Conservation (phyloP, 2,797 vertebrate species). For the Betta splendens region DNA sequence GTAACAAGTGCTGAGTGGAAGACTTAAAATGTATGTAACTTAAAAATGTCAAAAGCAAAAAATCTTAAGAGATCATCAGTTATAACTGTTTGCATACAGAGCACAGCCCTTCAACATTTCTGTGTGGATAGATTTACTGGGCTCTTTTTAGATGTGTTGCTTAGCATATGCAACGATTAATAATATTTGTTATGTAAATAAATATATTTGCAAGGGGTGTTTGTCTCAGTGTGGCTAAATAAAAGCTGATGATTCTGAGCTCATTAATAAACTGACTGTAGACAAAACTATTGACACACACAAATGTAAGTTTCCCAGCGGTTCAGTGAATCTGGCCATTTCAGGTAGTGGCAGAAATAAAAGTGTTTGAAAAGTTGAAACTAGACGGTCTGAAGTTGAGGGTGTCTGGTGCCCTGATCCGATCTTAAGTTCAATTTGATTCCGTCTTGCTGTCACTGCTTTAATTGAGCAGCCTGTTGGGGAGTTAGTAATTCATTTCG, state of each 20-base stretch:
- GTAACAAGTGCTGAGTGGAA: neutral
- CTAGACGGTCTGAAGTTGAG: constrained; percentile 49
- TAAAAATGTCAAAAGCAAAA: no score
- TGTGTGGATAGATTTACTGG: neutral
- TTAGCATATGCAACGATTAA: neutral
- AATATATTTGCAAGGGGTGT: neutral
- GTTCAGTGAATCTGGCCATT: neutral
- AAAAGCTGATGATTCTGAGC: constrained; percentile 1
- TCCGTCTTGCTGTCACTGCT: constrained; percentile 63
- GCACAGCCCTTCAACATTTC: neutral
- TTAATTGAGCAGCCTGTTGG: constrained; percentile 59
- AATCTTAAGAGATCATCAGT: neutral
- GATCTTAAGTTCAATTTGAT: constrained; percentile 71
- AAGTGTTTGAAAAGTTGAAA: constrained; percentile 14
- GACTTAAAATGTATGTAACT: no score
- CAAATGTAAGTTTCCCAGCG: no score
- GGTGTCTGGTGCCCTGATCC: constrained; percentile 58
- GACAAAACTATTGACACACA: no score
- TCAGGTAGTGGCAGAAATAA: constrained; percentile 1
- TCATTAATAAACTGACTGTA: neutral
- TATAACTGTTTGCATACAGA: neutral
- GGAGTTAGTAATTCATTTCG: constrained; percentile 72
- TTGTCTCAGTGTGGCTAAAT: neutral
- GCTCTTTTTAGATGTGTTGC: neutral
- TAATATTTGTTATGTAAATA: neutral